Base-by-base conservation (phyloP, 2,888 invertebrate genomes). In the Sesia bembeciformis region DNA sequence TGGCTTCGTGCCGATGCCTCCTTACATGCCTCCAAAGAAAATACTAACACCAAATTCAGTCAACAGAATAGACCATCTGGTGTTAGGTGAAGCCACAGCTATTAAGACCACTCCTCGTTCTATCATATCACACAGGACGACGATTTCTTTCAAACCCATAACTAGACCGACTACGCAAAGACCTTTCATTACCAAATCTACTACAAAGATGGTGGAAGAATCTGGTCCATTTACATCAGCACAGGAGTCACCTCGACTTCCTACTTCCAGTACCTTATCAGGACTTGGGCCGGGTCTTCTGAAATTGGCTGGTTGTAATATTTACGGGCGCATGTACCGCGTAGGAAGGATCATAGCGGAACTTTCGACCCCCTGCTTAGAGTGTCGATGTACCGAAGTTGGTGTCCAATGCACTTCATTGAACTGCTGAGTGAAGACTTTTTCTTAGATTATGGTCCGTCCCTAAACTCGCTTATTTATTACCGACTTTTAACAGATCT, bases 261-360 rank as follows among this genome's bases (percentile, higher is more conserved):
- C 75, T 0, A 62, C 62, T 40, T 52, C 60, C 6, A 67, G 64
- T 49, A 58, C 64, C 55, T 39, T 62, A 49, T 56, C 58, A 4
- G 76, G 72, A 3, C 58, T 76, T 0, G 87, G 90, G 2, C 79
- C 90, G 7, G 93, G 93, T 42, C 79, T 93, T 53, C 81, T 95
- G 51, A 96, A 96, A 78, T 77, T 96, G 59, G 95, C 95, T 6
- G 96, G 96, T 0, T 97, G 97, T 74, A 97, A 97, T 81, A 96
- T 97, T 66, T 96, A 96, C 70, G 97, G 97, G 4, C 91, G 94
- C 60, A 96, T 96, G 94, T 96, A 96, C 78, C 91, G 94, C 39
- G 94, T 96, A 5, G 96, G 95, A 3, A 91, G 93, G 67, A 94
- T 95, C 62, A 96, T 97, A 65, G 91, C 93, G 2, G 96, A 97